A percentile compares a stretch with the other conserved stretches of the same genome.
Conservation (phyloP, 2,888 invertebrate species). For the Dolichomitus sp. region DNA sequence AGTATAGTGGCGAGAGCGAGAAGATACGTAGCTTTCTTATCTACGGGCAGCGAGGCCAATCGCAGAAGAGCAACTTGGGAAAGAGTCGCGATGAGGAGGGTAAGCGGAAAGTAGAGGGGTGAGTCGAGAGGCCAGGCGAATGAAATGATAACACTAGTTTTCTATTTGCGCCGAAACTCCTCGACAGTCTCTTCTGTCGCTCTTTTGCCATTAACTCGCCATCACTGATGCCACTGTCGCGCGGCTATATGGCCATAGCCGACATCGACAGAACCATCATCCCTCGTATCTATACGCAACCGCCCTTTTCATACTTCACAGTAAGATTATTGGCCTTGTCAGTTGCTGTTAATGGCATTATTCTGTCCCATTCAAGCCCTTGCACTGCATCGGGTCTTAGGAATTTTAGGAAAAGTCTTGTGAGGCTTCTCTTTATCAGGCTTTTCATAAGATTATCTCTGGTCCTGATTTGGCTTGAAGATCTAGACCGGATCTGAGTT, state of each 20-base stretch:
- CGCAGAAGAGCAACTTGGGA: slow-evolving; percentile 27
- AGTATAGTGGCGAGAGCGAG: neutral
- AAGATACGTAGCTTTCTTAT: slow-evolving; percentile 51
- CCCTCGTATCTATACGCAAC: slow-evolving; percentile 1
- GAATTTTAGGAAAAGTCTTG: too few species aligned
- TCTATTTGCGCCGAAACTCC: slow-evolving; percentile 50
- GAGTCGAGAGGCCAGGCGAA: slow-evolving; percentile 59
- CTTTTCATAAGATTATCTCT: too few species aligned
- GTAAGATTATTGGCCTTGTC: neutral
- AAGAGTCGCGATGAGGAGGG: neutral
- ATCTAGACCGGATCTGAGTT: too few species aligned
- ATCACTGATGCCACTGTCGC: slow-evolving; percentile 15
- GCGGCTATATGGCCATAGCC: neutral
- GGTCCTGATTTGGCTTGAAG: too few species aligned
- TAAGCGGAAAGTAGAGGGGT: neutral
- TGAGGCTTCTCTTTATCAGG: too few species aligned
- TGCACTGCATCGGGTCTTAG: neutral
- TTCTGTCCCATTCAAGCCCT: neutral
- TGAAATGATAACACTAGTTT: slow-evolving; percentile 67
- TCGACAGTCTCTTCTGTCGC: slow-evolving; percentile 13
- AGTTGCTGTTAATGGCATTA: neutral
- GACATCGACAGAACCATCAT: slow-evolving; percentile 1
- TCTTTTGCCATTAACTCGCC: slow-evolving; percentile 52
- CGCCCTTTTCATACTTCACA: neutral
- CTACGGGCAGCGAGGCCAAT: slow-evolving; percentile 34